Base-by-base conservation (phyloP, 2,888 invertebrate genomes). In the Lampropteryx suffumata region DNA sequence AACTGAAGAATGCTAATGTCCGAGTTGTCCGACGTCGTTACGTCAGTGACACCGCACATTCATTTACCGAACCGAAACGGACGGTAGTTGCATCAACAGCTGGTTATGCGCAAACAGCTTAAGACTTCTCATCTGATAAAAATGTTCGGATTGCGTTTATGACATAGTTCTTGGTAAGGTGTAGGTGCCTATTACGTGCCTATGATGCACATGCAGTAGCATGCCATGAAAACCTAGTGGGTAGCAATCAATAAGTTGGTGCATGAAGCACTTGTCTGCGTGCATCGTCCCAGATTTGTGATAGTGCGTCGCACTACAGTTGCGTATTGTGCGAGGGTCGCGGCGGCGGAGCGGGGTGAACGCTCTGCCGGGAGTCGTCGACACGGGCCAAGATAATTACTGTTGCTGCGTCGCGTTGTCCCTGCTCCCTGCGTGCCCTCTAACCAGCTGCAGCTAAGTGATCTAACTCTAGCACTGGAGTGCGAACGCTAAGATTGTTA, bases 341-440 rank as follows among this genome's bases (percentile, higher is more conserved):
- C 39, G 39, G 43, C 43, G 33, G 34, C 24, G 5, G 4, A 14
- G 44, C 53, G 88, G 88, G 89, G 89, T 89, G 86, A 89, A 89
- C 80, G 89, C 73, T 87, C 89, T 76, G 75, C 73, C 73, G 65
- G 76, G 80, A 86, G 89, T 89, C 89, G 89, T 76, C 88, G 89
- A 88, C 89, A 82, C 84, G 73, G 67, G 69, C 69, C 71, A 73
- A 80, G 86, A 87, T 89, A 89, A 89, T 89, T 86, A 85, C 84
- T 84, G 84, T 84, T 82, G 82, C 82, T 72, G 70, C 73, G 79
- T 76, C 73, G 78, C 34, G n/a, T 17, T 13, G 33, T 76, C 76
- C 76, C 79, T 77, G 73, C 76, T 70, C 73, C 69, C 65, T 70
- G 69, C 62, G 34, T 61, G 70, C 72, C 69, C 71, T 68, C 62